Conservation (phyloP, 1,140 invertebrate genomes). For the Drosophila willistoni region DNA sequence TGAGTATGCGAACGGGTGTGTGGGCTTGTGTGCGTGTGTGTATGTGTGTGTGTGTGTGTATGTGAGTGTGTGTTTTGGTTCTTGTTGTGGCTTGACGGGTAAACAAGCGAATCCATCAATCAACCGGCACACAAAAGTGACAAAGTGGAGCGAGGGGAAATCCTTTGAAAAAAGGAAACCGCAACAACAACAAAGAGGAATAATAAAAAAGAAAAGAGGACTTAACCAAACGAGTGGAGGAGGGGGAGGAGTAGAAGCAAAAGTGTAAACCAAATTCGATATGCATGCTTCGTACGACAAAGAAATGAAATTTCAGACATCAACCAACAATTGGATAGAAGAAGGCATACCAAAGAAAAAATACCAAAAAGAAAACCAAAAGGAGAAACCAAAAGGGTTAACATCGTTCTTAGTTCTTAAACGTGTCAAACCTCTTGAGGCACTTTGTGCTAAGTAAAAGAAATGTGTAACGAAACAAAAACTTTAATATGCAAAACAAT, state of each 20-base stretch:
- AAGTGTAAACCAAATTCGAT: conserved; percentile 5
- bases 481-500: conserved; percentile 12
- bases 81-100: conserved; percentile 68
- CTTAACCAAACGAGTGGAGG: neutral
- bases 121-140: conserved; percentile 64
- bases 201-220: conserved; percentile 9
- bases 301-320: conserved; percentile 24
- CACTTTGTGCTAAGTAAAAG: conserved; percentile 9
- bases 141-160: conserved; percentile 25
- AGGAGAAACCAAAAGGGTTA: neutral
- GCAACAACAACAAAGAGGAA: conserved; percentile 41
- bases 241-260: neutral
- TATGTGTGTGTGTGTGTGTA: conserved; percentile 9
- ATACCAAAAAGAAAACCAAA: neutral
- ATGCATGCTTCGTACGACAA: conserved; percentile 20
- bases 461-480: conserved; percentile 9
- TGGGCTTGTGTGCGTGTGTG: conserved; percentile 11
- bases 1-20: neutral
- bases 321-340: conserved; percentile 6
- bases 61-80: conserved; percentile 30
- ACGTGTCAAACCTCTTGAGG: conserved; percentile 12
- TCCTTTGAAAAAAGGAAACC: conserved; percentile 45
- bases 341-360: neutral
- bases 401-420: conserved; percentile 5
- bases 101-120: conserved; percentile 78